Conservation (phyloP, 2,797 vertebrate species). For the Paedocypris micromegethes region DNA sequence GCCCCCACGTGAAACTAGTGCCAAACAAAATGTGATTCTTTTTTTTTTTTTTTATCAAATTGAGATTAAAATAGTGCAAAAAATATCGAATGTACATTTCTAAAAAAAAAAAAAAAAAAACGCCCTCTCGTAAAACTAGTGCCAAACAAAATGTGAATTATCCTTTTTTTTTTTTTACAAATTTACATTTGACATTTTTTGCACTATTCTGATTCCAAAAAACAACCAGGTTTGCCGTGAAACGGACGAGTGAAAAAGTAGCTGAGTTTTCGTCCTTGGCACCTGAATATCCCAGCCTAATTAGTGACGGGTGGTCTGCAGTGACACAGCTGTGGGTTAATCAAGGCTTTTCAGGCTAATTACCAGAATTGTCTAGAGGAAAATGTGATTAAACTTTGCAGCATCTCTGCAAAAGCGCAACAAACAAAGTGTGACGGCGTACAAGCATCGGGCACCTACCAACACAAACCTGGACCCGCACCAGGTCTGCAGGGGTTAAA, state of each 20-base stretch:
- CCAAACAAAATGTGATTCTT: too few species aligned
- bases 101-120: too few species aligned
- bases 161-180: too few species aligned
- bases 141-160: too few species aligned
- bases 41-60: too few species aligned
- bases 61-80: too few species aligned
- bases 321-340: slow-evolving; percentile 56
- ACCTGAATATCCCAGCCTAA: slow-evolving; percentile 53
- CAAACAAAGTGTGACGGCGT: slow-evolving; percentile 41
- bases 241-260: slow-evolving; percentile 7
- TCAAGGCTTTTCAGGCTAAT: slow-evolving; percentile 62
- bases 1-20: too few species aligned
- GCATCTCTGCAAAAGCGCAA: slow-evolving; percentile 45
- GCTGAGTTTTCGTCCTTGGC: slow-evolving; percentile 30
- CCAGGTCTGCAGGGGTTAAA: neutral
- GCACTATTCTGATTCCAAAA: too few species aligned
- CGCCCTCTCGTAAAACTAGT: too few species aligned
- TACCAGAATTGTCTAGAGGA: slow-evolving; percentile 56
- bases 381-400: slow-evolving; percentile 60
- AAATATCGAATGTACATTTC: too few species aligned
- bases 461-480: neutral
- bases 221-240: too few species aligned
- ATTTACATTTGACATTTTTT: too few species aligned
- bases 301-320: slow-evolving; percentile 49
- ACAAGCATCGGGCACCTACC: slow-evolving; percentile 6